Percentiles rank a stretch among this genome's conserved stretches.
These are phyloP conservation scores for Lamprotornis superbus DNA, from an alignment of 2,113 vertebrate genomes.

Conservation along the genomic window DNA sequence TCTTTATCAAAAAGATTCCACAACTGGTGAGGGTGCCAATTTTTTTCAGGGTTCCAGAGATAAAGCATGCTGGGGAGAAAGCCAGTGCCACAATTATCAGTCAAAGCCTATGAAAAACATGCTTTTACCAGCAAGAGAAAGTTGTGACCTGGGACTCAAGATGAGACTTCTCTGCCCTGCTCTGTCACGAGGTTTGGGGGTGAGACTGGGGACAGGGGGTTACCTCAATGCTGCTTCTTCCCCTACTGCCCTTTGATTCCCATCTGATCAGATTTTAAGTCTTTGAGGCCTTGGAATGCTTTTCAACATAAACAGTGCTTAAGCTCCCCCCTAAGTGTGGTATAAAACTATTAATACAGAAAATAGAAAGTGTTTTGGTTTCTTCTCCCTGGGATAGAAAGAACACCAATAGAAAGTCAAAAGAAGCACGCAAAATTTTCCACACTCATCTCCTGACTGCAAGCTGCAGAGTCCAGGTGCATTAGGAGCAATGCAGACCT, in stretches of 20 bases:
- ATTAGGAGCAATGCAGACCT: not conserved
- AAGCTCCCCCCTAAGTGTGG: not conserved
- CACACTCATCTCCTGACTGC: not conserved
- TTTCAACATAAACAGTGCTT: constrained; percentile 11
- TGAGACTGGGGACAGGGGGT: not conserved
- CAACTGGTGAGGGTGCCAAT: not conserved
- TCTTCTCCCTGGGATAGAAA: not conserved
- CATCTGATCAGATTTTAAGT: not conserved
- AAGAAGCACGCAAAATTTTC: not conserved
- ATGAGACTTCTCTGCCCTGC: not conserved
- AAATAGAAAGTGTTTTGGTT: not conserved
- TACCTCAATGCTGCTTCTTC: not conserved
- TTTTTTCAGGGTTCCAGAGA: not conserved
- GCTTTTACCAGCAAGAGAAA: not conserved
- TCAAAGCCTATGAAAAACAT: not conserved
- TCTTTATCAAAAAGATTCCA: not conserved
- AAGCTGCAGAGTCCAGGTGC: not conserved
- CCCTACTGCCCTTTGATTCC: not conserved
- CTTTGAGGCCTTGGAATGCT: not conserved
- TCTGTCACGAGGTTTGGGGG: not conserved
- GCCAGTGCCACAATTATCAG: not conserved
- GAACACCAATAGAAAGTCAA: not conserved
- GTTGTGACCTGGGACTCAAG: not conserved
- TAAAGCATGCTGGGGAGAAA: not conserved
- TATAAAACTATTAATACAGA: not conserved